Evolutionary conservation across 2,888 invertebrate species (phyloP), one percentile per base, ranked within the genome.

Genomic region (Limnephilus lunatus): DNA sequence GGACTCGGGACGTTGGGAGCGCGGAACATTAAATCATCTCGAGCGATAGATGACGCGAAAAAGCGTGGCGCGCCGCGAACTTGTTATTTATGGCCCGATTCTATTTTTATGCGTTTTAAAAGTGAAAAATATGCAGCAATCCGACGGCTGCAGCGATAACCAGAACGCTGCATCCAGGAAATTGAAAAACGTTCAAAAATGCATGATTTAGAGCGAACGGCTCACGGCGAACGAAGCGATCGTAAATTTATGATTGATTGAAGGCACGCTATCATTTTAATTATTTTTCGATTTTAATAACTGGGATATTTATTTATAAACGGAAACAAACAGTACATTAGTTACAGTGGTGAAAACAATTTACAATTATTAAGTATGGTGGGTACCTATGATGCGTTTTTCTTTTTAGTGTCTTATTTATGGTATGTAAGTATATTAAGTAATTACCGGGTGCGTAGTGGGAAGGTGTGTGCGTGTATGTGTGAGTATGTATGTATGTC

Each of bases 61-160:
- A 32, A 85, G 35, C 85, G 85, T n/a, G 32, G 80, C 53, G 19
- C 53, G 68, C 30, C 88, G 44, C 30, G 11, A 39, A n/a, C 44
- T 31, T 30, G 53, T 88, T 68, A 88, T 88, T 88, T 88, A 88
- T 68, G 88, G 35, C 68, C 68, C 88, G 53, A 15, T 19, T 88
- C 88, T 88, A 88, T 88, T 88, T 88, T 88, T 88, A 83, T 81
- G 90, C 83, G 53, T 82, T 90, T 90, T 82, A 90, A 82, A 83
- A 25, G 44, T 81, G 81, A 83, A 82, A 53, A 85, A 82, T 39
- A 30, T 83, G 80, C 86, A 35, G 86, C 68, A 91, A 80, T 87
- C 82, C 80, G 35, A 32, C 86, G 86, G 91, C 81, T 81, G 91
- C 81, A 44, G 53, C 83, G 85, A 32, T 25, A 85, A 19, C 68